phyloP scores from a whole-genome alignment of 1,140 invertebrate species.

The Macrobrachium nipponense region DNA sequence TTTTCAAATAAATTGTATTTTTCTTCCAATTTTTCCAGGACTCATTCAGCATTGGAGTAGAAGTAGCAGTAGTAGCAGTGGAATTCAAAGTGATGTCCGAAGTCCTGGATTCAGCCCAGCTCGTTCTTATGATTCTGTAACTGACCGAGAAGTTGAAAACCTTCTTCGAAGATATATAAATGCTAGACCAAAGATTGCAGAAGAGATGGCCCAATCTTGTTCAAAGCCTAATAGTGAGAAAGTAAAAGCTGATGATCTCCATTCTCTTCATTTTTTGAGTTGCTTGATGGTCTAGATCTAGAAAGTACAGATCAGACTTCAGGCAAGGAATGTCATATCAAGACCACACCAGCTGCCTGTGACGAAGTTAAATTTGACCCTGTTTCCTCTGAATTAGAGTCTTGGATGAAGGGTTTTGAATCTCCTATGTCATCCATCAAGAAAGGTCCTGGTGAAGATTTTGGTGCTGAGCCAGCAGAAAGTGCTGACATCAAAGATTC shows the following conservation, averaged over 20 bases:
- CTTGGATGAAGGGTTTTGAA: constrained; percentile 51
- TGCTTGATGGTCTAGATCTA: constrained; percentile 33
- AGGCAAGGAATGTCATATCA: background rate
- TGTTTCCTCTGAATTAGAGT: constrained; percentile 37
- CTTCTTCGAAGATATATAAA: constrained; percentile 8
- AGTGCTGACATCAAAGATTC: background rate
- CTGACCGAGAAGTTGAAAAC: constrained; percentile 43
- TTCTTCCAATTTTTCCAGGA: constrained; percentile 1
- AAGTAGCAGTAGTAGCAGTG: constrained; percentile 22
- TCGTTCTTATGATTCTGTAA: constrained; percentile 19
- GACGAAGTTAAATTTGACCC: background rate
- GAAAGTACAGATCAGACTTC: background rate
- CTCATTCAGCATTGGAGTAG: background rate
- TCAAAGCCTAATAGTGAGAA: too few relatives aligned
- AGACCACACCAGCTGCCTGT: background rate
- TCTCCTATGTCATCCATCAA: background rate
- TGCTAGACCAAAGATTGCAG: background rate
- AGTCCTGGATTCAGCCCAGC: constrained; percentile 32
- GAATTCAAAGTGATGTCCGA: constrained; percentile 11
- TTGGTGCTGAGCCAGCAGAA: background rate
- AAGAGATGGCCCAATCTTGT: background rate
- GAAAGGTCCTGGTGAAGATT: background rate
- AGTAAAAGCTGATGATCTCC: too few relatives aligned
- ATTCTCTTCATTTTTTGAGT: constrained; percentile 27
- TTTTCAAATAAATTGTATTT: background rate